A percentile compares a stretch with the other conserved stretches of the same genome.
These are phyloP conservation scores for Neogale vison DNA, from an alignment of 2,113 vertebrate species.

Conservation along the genomic window DNA sequence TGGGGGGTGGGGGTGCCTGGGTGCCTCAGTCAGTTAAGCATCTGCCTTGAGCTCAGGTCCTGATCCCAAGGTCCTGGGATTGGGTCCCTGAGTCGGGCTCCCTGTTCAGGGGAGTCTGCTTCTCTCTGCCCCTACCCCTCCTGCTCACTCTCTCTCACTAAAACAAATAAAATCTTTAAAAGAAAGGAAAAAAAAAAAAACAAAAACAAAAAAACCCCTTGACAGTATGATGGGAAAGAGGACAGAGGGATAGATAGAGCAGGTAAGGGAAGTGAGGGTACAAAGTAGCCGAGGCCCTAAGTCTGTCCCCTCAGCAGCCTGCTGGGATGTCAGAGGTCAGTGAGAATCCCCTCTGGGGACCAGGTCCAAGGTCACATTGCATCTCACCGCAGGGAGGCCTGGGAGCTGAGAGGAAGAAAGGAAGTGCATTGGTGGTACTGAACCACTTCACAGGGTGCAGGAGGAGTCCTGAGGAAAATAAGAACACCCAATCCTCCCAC, in stretches of 20 bases:
- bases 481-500: background rate
- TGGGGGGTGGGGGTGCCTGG: too few species aligned
- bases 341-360: background rate
- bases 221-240: background rate
- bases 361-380: accelerated
- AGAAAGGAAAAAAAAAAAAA: background rate
- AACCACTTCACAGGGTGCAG: background rate
- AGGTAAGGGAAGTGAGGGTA: background rate
- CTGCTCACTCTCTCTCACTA: background rate
- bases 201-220: background rate
- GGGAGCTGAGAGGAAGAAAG: background rate
- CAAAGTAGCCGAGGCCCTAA: too few species aligned
- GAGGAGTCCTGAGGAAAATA: background rate
- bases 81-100: background rate
- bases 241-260: background rate
- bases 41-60: background rate
- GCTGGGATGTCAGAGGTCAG: background rate
- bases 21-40: background rate
- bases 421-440: background rate
- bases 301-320: background rate
- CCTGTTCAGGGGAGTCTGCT: too few species aligned
- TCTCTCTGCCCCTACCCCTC: background rate
- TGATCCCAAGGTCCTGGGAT: background rate
- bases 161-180: background rate
- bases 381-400: background rate